Evolutionary conservation across 2,888 invertebrate species (phyloP).

Genomic region (Embidobia sp.): DNA sequence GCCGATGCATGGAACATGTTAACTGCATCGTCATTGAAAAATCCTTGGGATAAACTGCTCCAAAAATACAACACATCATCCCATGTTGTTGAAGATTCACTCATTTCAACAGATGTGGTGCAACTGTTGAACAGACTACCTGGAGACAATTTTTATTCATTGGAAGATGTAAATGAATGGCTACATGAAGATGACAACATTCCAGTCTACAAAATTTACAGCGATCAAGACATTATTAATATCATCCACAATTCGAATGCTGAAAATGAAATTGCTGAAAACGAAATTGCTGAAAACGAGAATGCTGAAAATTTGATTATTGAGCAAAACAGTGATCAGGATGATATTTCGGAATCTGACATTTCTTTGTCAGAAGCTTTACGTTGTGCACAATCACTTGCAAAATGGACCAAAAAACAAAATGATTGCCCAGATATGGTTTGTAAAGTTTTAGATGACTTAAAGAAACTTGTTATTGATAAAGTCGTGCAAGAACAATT

Average conservation of each 20-base stretch:
- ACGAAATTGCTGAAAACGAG: not conserved
- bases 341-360: not conserved
- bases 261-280: not conserved
- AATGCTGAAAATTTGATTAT: not conserved
- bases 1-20: not conserved
- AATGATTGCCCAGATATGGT: not conserved
- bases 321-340: not conserved
- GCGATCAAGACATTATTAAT: not conserved
- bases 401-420: slow-evolving; percentile 1
- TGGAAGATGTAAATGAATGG: not conserved
- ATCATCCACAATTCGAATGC: not conserved
- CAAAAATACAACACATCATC: not conserved
- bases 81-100: not conserved
- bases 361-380: not conserved
- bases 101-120: not conserved
- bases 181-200: not conserved
- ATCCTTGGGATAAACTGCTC: not conserved
- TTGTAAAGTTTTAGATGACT: not conserved
- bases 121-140: not conserved
- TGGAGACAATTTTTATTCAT: not conserved
- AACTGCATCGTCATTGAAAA: not conserved
- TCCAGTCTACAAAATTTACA: not conserved
- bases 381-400: not conserved
- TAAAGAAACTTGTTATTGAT: not conserved
- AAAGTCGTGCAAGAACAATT: not conserved